Evolutionary conservation across 2,888 invertebrate genomes (phyloP).

Genomic region (Bellardia bayeri): DNA sequence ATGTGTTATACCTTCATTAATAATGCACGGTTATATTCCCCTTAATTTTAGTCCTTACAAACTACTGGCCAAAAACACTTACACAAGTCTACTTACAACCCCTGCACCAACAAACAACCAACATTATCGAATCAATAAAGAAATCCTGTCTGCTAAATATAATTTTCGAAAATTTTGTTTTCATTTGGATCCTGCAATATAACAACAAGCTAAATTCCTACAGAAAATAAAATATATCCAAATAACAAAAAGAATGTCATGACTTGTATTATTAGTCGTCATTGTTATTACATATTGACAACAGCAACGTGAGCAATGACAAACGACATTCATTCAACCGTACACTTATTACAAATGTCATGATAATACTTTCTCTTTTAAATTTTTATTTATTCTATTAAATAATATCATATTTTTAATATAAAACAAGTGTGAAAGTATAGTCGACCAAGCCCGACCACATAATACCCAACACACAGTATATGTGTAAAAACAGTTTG

Average conservation of each 20-base stretch:
- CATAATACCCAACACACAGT: too few species aligned
- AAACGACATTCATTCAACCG: not conserved
- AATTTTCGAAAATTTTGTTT: too few species aligned
- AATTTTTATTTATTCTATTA: not conserved
- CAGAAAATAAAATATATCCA: conserved; percentile 19
- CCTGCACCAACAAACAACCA: not conserved
- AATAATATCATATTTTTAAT: too few species aligned
- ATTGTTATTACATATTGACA: conserved; percentile 17
- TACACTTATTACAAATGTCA: not conserved
- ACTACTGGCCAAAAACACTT: not conserved
- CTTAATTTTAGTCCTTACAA: conserved; percentile 22
- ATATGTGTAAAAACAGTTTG: too few species aligned
- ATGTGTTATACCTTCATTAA: not conserved
- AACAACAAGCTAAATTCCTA: not conserved
- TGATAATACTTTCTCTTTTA: conserved; percentile 27
- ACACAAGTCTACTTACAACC: not conserved
- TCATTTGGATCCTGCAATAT: conserved; percentile 6
- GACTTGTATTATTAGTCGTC: conserved; percentile 40
- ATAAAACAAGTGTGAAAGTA: too few species aligned
- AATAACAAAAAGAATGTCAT: conserved; percentile 24
- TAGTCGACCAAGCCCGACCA: too few species aligned
- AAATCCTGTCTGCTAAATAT: not conserved
- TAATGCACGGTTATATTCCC: conserved; percentile 34
- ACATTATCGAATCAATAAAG: conserved; percentile 18
- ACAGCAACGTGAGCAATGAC: conserved; percentile 11